These are phyloP conservation scores for Thumatha senex DNA, from an alignment of 2,888 invertebrate species.

Conservation along the genomic window DNA sequence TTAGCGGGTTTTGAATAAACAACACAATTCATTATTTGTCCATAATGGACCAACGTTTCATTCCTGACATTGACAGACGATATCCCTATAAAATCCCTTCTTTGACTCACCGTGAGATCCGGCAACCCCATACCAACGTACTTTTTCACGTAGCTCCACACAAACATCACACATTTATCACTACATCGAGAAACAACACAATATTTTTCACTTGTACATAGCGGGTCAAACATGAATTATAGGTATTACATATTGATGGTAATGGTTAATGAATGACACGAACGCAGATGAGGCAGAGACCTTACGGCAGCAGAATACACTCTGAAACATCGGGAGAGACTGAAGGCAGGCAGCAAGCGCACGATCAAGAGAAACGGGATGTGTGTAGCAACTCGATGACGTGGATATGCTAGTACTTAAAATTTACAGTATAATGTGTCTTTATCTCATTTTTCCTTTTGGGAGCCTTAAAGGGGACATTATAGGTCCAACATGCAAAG, in stretches of 20 bases:
- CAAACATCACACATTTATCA: constrained; percentile 67
- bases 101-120: constrained; percentile 71
- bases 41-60: neutral
- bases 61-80: neutral
- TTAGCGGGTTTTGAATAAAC: too few species aligned
- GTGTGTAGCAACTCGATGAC: constrained; percentile 25
- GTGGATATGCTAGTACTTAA: constrained; percentile 1
- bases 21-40: too few species aligned
- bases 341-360: constrained; percentile 43
- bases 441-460: neutral
- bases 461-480: too few species aligned
- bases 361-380: constrained; percentile 18
- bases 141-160: constrained; percentile 65
- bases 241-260: constrained; percentile 32
- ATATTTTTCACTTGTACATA: constrained; percentile 41
- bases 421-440: too few species aligned
- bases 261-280: constrained; percentile 22
- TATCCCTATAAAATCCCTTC: neutral
- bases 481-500: too few species aligned
- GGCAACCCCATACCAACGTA: constrained; percentile 75
- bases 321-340: constrained; percentile 72
- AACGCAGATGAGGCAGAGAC: constrained; percentile 44
- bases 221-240: constrained; percentile 11
- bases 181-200: constrained; percentile 30
- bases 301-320: constrained; percentile 79